Conservation (phyloP, 92 coral and sea anemone genomes). For the Galaxea fascicularis region DNA sequence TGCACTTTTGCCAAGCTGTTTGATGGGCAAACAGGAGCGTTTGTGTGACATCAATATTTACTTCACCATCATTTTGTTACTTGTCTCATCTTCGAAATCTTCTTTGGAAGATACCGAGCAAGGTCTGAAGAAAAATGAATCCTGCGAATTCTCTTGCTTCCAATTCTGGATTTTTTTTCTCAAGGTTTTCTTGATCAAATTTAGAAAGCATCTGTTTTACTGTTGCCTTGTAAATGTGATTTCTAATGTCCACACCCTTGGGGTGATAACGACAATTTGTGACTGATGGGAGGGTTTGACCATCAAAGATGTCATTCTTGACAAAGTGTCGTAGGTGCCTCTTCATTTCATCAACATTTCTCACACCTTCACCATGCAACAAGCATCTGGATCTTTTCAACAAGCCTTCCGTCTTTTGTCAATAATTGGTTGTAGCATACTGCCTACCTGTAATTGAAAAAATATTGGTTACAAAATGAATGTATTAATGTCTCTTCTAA, state of each 20-base stretch:
- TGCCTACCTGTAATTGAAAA: neutral
- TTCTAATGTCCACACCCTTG: conserved; percentile 47
- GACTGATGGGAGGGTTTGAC: conserved; percentile 32
- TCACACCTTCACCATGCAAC: conserved; percentile 4
- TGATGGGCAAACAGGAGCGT: conserved; percentile 63
- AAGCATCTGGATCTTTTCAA: neutral
- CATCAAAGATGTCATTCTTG: neutral
- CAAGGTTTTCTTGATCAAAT: conserved; percentile 69
- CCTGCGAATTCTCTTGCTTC: too few relatives aligned
- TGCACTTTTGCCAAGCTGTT: conserved; percentile 60
- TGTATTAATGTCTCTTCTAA: neutral
- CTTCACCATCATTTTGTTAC: too few relatives aligned
- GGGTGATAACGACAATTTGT: conserved; percentile 72
- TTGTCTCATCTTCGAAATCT: conserved; percentile 46
- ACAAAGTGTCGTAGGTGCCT: neutral
- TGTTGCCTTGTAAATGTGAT: conserved; percentile 75
- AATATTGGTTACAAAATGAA: too few relatives aligned
- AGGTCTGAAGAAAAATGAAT: conserved; percentile 70
- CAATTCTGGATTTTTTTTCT: conserved; percentile 65
- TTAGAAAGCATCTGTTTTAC: conserved; percentile 59
- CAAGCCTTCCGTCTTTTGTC: neutral
- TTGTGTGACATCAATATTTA: conserved; percentile 46
- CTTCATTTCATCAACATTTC: neutral
- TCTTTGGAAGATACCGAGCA: conserved; percentile 10
- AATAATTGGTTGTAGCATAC: conserved; percentile 5